phyloP scores from a whole-genome alignment of 2,113 vertebrate genomes.

The Zeus faber region DNA sequence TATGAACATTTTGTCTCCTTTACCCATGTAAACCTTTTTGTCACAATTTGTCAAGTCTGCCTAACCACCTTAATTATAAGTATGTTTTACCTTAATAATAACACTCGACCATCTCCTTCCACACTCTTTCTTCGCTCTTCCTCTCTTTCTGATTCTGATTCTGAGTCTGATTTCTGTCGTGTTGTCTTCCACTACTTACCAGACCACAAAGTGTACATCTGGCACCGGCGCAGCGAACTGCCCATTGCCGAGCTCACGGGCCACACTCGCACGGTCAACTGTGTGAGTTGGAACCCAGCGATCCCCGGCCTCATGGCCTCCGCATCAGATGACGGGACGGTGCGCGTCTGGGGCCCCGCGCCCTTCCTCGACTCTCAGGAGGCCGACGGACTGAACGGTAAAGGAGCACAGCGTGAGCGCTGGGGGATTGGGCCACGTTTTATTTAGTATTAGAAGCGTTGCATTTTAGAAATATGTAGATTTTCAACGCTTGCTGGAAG shows the following conservation, averaged over 20 bases:
- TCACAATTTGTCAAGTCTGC: too few relatives aligned
- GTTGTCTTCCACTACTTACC: neutral
- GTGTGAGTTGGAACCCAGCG: constrained; percentile 98
- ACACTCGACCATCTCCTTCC: too few relatives aligned
- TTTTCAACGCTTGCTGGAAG: too few relatives aligned
- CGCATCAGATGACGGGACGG: constrained; percentile 96
- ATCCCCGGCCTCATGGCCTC: constrained; percentile 97
- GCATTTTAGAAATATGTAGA: neutral
- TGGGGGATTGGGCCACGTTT: too few relatives aligned
- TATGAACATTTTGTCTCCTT: too few relatives aligned
- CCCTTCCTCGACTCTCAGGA: constrained; percentile 92
- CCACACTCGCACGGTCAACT: constrained; percentile 97
- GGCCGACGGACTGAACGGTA: constrained; percentile 84
- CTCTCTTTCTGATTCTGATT: too few relatives aligned
- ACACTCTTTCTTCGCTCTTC: too few relatives aligned
- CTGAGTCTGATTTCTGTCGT: too few relatives aligned
- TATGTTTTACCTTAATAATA: too few relatives aligned
- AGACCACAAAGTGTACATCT: constrained; percentile 99
- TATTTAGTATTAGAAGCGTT: too few relatives aligned
- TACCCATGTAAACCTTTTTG: too few relatives aligned
- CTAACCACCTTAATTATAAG: too few relatives aligned
- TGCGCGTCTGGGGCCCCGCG: constrained; percentile 97
- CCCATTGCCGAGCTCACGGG: constrained; percentile 97
- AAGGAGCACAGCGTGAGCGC: neutral
- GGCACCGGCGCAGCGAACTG: constrained; percentile 96